Base-by-base conservation (phyloP, 2,888 invertebrate genomes). In the Tillus elongatus region DNA sequence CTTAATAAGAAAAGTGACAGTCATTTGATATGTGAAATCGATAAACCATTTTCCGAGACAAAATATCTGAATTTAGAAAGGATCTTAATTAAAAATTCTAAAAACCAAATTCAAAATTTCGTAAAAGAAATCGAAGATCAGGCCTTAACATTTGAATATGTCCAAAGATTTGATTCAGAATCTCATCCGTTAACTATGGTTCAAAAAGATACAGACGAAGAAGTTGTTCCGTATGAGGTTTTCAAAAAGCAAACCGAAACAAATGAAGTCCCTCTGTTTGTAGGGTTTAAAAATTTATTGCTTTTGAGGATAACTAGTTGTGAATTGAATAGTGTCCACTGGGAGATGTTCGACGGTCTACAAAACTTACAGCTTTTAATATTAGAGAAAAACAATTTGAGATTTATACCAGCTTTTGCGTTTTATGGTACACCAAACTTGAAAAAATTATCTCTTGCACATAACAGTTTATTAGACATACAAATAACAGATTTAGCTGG, bases 321-420 rank as follows among this genome's bases (percentile, higher is more conserved):
- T 47, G 68, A 73, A 41, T 54, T 81, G 31, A 71, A 71, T 43
- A 72, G 75, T 51, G 61, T 80, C 41, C 70, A 75, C 45, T 78
- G 78, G 76, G 77, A 79, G 54, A 76, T 80, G 73, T 79, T 81
- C 55, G 74, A 78, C 42, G 78, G 77, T 2, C 61, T 81, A 4
- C 58, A 66, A 2, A 71, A 70, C 42, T 56, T 82, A 24, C 66
- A 74, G 44, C 74, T 73, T 51, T 68, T 82, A 44, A 73, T 78
- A 15, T 61, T 82, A 15, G 79, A 80, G 45, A 70, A 70, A 38
- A 81, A 81, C 52, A 69, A 72, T 39, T 67, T 82, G 16, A 70
- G 70, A 53, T 73, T 77, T 43, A 69, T 82, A 37, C 79, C 79
- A 9, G 73, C 79, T 34, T 80, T 80, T 53, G 75, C 78, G 19